phyloP scores from a whole-genome alignment of 2,888 invertebrate genomes.

The Papilio demoleus region DNA sequence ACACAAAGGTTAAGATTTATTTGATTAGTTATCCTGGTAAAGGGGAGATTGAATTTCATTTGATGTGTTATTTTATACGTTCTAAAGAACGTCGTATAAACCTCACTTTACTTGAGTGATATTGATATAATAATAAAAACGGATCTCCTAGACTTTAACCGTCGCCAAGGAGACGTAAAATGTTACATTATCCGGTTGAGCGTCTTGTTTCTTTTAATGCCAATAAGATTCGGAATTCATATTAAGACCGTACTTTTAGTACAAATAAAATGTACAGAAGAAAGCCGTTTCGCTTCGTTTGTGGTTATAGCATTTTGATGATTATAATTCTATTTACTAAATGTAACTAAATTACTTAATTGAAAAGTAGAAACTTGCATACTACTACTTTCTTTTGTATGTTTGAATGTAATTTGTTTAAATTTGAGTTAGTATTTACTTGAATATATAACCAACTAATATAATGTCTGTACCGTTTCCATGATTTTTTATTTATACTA shows the following conservation, averaged over 20 bases:
- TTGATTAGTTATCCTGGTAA: conserved; percentile 22
- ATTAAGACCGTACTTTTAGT: conserved; percentile 20
- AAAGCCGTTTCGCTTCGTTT: not conserved
- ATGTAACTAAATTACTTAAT: not conserved
- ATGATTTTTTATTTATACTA: too few relatives aligned
- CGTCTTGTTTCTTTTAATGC: conserved; percentile 37
- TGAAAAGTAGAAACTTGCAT: not conserved
- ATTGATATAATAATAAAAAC: conserved; percentile 40
- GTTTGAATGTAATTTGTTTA: not conserved
- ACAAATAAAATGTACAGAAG: conserved; percentile 23
- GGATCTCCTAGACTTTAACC: conserved; percentile 37
- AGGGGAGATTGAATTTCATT: conserved; percentile 37
- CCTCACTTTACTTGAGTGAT: conserved; percentile 42
- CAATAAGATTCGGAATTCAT: conserved; percentile 37
- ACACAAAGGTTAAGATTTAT: conserved; percentile 20
- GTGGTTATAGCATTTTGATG: not conserved
- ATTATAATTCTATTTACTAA: not conserved
- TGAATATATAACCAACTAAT: too few relatives aligned
- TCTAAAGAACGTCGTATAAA: conserved; percentile 40
- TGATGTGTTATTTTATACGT: conserved; percentile 39
- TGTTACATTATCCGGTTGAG: conserved; percentile 35
- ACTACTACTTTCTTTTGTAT: not conserved
- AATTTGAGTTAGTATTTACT: too few relatives aligned
- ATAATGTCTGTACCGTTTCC: too few relatives aligned
- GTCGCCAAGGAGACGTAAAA: conserved; percentile 36